These are phyloP conservation scores for Pangasianodon gigas DNA, from an alignment of 2,113 vertebrate species.

Conservation along the genomic window DNA sequence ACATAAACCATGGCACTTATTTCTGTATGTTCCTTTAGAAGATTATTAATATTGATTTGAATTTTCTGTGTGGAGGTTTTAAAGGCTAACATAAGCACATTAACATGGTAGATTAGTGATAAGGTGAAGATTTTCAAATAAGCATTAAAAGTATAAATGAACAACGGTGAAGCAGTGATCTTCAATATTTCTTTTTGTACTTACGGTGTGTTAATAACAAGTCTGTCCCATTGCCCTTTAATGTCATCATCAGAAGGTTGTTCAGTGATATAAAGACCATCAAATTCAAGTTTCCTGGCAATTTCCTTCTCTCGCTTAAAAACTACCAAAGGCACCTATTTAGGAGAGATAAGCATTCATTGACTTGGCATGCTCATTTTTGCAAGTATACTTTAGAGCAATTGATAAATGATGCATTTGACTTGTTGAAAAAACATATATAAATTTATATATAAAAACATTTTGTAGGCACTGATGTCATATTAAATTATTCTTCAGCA, in stretches of 20 bases:
- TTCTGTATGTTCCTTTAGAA: neutral
- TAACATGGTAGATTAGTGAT: neutral
- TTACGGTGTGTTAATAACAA: conserved; percentile 97
- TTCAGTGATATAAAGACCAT: conserved; percentile 95
- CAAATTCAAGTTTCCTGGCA: conserved; percentile 95
- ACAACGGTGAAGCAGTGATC: neutral
- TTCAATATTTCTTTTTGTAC: conserved; percentile 57
- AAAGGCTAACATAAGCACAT: neutral
- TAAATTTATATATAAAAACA: neutral
- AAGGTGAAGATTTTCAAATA: conserved; percentile 9
- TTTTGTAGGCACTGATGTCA: neutral
- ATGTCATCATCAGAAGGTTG: conserved; percentile 97
- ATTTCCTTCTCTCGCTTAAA: conserved; percentile 98
- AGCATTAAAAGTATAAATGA: neutral
- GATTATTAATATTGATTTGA: neutral
- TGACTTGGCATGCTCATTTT: neutral
- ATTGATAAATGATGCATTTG: neutral
- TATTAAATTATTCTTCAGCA: neutral
- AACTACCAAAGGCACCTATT: conserved; percentile 91
- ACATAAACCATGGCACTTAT: neutral
- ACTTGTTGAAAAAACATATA: neutral
- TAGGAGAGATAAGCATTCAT: conserved; percentile 13
- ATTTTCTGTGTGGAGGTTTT: neutral
- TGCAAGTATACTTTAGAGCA: neutral
- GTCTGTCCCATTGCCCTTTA: conserved; percentile 96